phyloP scores from a whole-genome alignment of 1,140 invertebrate species.

The Lutraria rhynchaena region DNA sequence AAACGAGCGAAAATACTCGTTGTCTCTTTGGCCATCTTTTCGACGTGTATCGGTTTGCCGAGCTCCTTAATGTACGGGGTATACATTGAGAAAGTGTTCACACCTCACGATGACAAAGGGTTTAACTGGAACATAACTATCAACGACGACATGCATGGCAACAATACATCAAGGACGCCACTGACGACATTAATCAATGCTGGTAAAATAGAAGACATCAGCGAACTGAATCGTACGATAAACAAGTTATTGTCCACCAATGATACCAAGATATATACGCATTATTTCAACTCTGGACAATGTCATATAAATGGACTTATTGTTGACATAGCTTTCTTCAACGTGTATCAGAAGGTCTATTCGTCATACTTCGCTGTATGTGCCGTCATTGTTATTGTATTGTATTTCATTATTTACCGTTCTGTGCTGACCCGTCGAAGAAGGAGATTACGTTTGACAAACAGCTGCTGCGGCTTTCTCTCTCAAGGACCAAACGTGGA shows the following conservation, averaged over 20 bases:
- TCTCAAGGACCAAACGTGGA: conserved; percentile 30
- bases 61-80: conserved; percentile 65
- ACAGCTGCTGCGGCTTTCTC: conserved; percentile 64
- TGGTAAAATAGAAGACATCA: neutral
- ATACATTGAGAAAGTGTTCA: conserved; percentile 1
- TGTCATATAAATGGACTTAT: conserved; percentile 61
- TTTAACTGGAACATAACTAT: no score
- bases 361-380: conserved; percentile 70
- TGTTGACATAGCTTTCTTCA: conserved; percentile 58
- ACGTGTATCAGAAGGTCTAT: conserved; percentile 74
- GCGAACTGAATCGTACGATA: conserved; percentile 1
- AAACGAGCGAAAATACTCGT: conserved; percentile 74
- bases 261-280: neutral
- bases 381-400: conserved; percentile 71
- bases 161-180: neutral
- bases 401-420: conserved; percentile 76
- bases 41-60: conserved; percentile 70
- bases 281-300: conserved; percentile 40
- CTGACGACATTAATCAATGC: no score
- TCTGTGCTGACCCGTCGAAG: conserved; percentile 72
- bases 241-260: conserved; percentile 4
- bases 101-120: neutral
- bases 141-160: no score
- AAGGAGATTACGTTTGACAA: conserved; percentile 54
- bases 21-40: conserved; percentile 64